Evolutionary conservation across 1,140 invertebrate genomes (phyloP), one percentile per base, ranked within the genome.

Genomic region (Theocolax elegans): DNA sequence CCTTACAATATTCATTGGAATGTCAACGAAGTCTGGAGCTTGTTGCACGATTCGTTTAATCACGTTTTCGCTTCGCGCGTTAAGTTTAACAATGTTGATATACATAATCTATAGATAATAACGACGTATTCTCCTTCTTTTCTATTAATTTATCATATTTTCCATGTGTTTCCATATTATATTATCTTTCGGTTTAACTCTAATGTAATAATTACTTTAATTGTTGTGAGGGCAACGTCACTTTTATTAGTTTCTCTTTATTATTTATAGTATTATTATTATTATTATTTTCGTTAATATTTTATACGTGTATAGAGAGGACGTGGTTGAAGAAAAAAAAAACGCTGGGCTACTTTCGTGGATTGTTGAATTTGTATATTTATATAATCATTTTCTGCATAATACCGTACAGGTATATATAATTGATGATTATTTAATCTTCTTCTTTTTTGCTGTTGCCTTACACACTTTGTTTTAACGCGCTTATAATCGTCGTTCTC

Each of bases 11-110:
- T 48, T 53, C n/a, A 59, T 27, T 69, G 67, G 67, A 69, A 69
- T 69, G 67, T 31, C 31, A 21, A n/a, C 25, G 67, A 69, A 69
- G 58, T 54, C 21, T 63, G 67, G 67, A 69, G 67, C 17, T 69
- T 44, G 48, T 53, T 19, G 48, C 46, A 35, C 38, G 58, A 7
- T 23, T 15, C 12, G 38, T 3, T 60, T 51, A 0, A 1, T 27
- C 49, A 38, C 12, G 42, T 59, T 21, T 60, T 56, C 13, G 10
- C 49, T 10, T 67, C 21, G 15, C 29, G 65, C 0, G 40, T 27
- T 51, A 9, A 40, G 3, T n/a, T 8, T 10, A 42, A 21, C 1
- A 38, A 17, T 38, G 15, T 19, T 56, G 8, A 1, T 38, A 17
- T 29, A 21, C 38, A 58, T 40, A 38, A 21, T 12, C 21, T 54